Conservation (phyloP, 2,888 invertebrate genomes). For the Phyto melanocephala region DNA sequence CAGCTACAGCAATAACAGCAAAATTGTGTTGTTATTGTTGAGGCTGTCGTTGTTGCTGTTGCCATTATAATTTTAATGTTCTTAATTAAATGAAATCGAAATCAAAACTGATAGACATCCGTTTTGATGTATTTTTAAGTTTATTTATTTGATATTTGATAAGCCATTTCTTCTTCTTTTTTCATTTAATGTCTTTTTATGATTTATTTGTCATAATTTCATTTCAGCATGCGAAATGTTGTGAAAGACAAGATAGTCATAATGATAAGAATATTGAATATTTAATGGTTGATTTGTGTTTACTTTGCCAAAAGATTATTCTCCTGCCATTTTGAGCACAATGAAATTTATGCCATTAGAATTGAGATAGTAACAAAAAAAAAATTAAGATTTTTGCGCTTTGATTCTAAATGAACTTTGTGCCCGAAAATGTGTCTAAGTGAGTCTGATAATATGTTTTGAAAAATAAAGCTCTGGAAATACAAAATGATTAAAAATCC, state of each 20-base stretch:
- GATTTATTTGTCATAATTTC: slow-evolving; percentile 26
- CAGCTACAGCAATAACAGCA: not conserved
- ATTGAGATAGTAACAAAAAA: not conserved
- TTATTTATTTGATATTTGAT: slow-evolving; percentile 45
- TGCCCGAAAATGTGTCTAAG: not conserved
- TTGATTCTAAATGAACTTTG: slow-evolving; percentile 1
- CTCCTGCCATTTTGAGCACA: not conserved
- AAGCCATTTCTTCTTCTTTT: slow-evolving; percentile 1
- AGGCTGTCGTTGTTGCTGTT: not conserved
- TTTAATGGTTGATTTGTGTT: slow-evolving; percentile 9
- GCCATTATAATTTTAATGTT: slow-evolving; percentile 43
- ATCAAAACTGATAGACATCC: slow-evolving; percentile 41
- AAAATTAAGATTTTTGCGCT: not conserved
- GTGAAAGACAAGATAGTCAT: slow-evolving; percentile 32
- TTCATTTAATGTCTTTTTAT: not conserved
- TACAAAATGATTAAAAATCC: no score
- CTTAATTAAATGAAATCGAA: slow-evolving; percentile 54
- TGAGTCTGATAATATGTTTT: not conserved
- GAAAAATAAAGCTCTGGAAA: not conserved
- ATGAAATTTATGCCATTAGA: not conserved
- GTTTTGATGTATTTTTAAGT: slow-evolving; percentile 43
- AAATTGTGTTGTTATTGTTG: not conserved
- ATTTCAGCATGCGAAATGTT: slow-evolving; percentile 6
- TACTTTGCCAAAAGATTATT: not conserved
- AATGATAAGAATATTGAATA: not conserved